Percentiles rank a stretch among this genome's conserved stretches.
phyloP scores from a whole-genome alignment of 1,140 invertebrate genomes.

The Oppia nitens region DNA sequence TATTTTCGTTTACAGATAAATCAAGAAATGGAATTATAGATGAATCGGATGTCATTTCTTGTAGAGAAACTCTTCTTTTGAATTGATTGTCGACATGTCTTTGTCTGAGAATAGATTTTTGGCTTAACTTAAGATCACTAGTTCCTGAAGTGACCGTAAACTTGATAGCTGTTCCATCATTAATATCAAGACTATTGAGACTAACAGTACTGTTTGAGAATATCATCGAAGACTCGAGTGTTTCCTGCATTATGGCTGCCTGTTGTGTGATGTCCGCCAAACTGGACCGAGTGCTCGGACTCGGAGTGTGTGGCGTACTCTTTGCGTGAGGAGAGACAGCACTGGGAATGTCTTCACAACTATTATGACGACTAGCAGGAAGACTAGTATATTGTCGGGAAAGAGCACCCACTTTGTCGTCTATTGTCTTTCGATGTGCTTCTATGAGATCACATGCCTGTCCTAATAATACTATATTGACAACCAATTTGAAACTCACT shows the following conservation, averaged over 20 bases:
- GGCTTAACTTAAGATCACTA: background rate
- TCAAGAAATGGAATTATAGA: background rate
- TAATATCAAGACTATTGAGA: slow-evolving; percentile 27
- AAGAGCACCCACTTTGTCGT: slow-evolving; percentile 23
- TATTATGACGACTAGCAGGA: slow-evolving; percentile 24
- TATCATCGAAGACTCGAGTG: slow-evolving; percentile 44
- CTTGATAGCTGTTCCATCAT: background rate
- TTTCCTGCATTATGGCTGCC: slow-evolving; percentile 21
- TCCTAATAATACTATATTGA: slow-evolving; percentile 70
- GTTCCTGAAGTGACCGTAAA: background rate
- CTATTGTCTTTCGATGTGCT: slow-evolving; percentile 41
- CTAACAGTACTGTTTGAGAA: slow-evolving; percentile 80
- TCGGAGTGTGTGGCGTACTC: slow-evolving; percentile 22
- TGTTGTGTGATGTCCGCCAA: slow-evolving; percentile 23
- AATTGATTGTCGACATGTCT: background rate
- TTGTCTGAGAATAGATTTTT: background rate
- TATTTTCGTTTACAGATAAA: background rate
- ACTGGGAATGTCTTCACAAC: slow-evolving; percentile 17
- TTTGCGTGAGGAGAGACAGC: slow-evolving; percentile 12
- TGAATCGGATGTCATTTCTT: background rate
- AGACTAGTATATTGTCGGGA: slow-evolving; percentile 22
- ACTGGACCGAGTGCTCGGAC: slow-evolving; percentile 20
- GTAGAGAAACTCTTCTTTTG: background rate
- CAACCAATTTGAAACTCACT: slow-evolving; percentile 59
- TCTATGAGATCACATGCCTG: slow-evolving; percentile 68